A percentile compares a stretch with the other conserved stretches of the same genome.
Conservation (phyloP, 2,113 vertebrate species). For the Hippocampus mohnikei region DNA sequence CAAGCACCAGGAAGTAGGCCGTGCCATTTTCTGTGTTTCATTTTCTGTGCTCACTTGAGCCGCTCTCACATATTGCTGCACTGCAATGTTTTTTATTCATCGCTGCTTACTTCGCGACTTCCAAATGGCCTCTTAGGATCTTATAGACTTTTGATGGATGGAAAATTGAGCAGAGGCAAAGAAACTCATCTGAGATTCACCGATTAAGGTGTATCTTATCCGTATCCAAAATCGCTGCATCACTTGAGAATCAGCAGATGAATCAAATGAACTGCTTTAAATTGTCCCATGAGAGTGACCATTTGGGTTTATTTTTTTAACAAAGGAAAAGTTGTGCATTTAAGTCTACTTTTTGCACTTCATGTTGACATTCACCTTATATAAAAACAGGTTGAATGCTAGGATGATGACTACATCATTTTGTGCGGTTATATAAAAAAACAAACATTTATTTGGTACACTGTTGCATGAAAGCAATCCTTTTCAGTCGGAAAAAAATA, state of each 20-base stretch:
- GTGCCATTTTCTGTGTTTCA: slow-evolving; percentile 58
- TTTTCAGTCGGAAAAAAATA: no score
- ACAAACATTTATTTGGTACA: background rate
- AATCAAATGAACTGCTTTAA: slow-evolving; percentile 7
- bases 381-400: background rate
- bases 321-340: background rate
- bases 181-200: slow-evolving; percentile 23
- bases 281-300: background rate
- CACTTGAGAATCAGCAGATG: slow-evolving; percentile 13
- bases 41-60: slow-evolving; percentile 54
- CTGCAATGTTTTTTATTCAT: slow-evolving; percentile 41
- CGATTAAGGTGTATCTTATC: slow-evolving; percentile 6
- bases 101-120: slow-evolving; percentile 40
- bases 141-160: slow-evolving; percentile 12
- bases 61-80: slow-evolving; percentile 50
- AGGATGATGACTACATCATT: no score
- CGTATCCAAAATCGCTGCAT: background rate
- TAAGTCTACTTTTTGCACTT: background rate
- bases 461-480: background rate
- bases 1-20: slow-evolving; percentile 69
- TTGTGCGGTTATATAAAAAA: background rate
- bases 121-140: slow-evolving; percentile 34
- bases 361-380: background rate
- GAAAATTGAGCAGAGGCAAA: slow-evolving; percentile 14
- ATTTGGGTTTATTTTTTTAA: background rate